These are phyloP conservation scores for Valencia hispanica DNA, from an alignment of 2,797 vertebrate genomes.

Conservation along the genomic window DNA sequence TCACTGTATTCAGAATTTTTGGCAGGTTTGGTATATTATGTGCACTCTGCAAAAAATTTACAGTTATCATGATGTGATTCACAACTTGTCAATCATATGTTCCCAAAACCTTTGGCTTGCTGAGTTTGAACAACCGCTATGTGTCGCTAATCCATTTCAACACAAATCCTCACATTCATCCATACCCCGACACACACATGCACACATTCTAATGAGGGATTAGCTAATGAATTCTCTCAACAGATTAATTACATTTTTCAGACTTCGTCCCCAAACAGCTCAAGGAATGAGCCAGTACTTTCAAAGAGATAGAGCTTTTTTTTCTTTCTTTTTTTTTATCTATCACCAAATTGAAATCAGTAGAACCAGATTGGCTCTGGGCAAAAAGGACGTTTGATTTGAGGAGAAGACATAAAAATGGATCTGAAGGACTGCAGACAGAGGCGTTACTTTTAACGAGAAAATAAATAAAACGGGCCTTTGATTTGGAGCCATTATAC, in stretches of 20 bases:
- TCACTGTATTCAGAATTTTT: neutral
- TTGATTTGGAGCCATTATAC: conserved; percentile 65
- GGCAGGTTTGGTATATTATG: neutral
- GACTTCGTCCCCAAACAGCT: conserved; percentile 61
- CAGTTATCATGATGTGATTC: neutral
- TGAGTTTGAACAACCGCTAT: conserved; percentile 19
- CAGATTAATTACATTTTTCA: conserved; percentile 75
- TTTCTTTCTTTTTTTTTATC: conserved; percentile 43
- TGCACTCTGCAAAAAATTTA: neutral
- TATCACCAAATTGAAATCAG: conserved; percentile 68
- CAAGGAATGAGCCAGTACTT: conserved; percentile 66
- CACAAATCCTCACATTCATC: conserved; percentile 44
- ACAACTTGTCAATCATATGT: conserved; percentile 18
- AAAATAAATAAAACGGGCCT: conserved; percentile 65
- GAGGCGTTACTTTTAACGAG: conserved; percentile 56
- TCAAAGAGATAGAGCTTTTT: conserved; percentile 56
- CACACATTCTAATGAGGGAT: conserved; percentile 68
- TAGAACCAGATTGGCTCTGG: conserved; percentile 60
- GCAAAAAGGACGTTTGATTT: conserved; percentile 62
- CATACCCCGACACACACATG: conserved; percentile 25
- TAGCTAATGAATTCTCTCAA: conserved; percentile 76
- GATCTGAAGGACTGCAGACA: conserved; percentile 55
- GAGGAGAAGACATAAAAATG: conserved; percentile 61
- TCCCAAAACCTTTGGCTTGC: conserved; percentile 12
- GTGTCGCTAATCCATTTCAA: conserved; percentile 43